Conservation (phyloP, 2,797 vertebrate species). For the Momotus momota region DNA sequence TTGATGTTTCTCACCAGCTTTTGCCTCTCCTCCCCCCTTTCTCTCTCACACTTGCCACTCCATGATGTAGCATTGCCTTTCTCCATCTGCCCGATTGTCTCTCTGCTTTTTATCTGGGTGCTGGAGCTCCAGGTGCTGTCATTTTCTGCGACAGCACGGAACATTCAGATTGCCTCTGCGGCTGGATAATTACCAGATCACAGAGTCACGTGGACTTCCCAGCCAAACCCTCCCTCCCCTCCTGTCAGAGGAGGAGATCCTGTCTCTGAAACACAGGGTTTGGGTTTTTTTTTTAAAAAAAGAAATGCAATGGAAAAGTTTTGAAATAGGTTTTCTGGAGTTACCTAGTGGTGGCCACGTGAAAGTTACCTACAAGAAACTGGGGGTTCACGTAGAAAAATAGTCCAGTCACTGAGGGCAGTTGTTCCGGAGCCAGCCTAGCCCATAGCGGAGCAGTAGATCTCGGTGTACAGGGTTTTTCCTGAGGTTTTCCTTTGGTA, state of each 20-base stretch:
- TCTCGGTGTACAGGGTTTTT: neutral
- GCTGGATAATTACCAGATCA: slow-evolving; percentile 67
- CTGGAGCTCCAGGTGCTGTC: slow-evolving; percentile 66
- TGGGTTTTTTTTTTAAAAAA: neutral
- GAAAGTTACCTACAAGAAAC: neutral
- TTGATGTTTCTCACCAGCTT: slow-evolving; percentile 12
- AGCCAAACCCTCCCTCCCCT: neutral
- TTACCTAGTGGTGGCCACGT: neutral
- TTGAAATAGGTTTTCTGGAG: neutral
- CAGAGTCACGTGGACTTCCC: slow-evolving; percentile 34
- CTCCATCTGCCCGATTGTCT: slow-evolving; percentile 62
- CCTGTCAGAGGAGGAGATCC: slow-evolving; percentile 34
- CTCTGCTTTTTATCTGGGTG: slow-evolving; percentile 48
- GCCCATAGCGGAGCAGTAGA: neutral
- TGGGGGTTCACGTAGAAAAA: neutral
- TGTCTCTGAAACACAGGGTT: neutral
- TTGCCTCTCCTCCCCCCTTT: slow-evolving; percentile 2
- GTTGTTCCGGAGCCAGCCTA: neutral
- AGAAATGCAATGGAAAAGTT: neutral
- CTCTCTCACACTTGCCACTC: neutral
- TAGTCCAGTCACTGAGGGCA: neutral
- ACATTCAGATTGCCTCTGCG: slow-evolving; percentile 44
- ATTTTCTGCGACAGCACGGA: slow-evolving; percentile 50
- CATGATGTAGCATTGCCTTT: slow-evolving; percentile 41
- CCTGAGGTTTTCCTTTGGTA: neutral